These are phyloP conservation scores for Epinephelus awoara DNA, from an alignment of 2,797 vertebrate species.

Conservation along the genomic window DNA sequence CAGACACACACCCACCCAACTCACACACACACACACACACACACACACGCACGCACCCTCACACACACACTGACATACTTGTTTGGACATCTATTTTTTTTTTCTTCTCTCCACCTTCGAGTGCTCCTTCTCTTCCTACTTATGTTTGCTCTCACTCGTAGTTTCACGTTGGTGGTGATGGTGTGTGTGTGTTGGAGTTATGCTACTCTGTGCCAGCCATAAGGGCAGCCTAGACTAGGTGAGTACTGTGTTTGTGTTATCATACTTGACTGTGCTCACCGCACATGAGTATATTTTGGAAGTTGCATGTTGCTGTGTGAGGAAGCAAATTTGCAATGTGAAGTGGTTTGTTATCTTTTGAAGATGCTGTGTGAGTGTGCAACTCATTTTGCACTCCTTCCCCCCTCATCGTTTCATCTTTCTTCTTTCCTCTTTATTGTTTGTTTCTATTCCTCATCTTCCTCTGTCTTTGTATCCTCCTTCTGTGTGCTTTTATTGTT, in stretches of 20 bases:
- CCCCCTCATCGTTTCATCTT: not conserved
- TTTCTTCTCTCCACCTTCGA: slow-evolving; percentile 50
- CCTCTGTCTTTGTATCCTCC: not conserved
- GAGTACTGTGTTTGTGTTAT: slow-evolving; percentile 74
- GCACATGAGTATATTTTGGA: slow-evolving; percentile 18
- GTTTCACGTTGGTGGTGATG: slow-evolving; percentile 61
- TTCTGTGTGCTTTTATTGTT: slow-evolving; percentile 7
- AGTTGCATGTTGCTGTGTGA: slow-evolving; percentile 38
- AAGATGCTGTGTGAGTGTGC: slow-evolving; percentile 3
- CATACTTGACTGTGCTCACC: slow-evolving; percentile 40
- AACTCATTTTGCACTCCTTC: slow-evolving; percentile 4
- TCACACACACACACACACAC: slow-evolving; percentile 31
- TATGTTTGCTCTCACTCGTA: slow-evolving; percentile 64
- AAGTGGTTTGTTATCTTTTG: slow-evolving; percentile 6
- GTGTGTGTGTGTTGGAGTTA: slow-evolving; percentile 75
- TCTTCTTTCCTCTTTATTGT: not conserved
- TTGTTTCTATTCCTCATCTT: not conserved
- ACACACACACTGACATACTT: slow-evolving; percentile 47
- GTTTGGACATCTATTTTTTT: slow-evolving; percentile 59
- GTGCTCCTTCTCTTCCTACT: slow-evolving; percentile 56
- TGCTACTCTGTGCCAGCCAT: slow-evolving; percentile 76
- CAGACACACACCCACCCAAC: slow-evolving; percentile 52
- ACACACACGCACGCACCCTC: slow-evolving; percentile 14
- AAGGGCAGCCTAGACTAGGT: slow-evolving; percentile 82
- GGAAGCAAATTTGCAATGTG: slow-evolving; percentile 20